Evolutionary conservation across 2,797 vertebrate species (phyloP).

Genomic region (Acanthornis magna): DNA sequence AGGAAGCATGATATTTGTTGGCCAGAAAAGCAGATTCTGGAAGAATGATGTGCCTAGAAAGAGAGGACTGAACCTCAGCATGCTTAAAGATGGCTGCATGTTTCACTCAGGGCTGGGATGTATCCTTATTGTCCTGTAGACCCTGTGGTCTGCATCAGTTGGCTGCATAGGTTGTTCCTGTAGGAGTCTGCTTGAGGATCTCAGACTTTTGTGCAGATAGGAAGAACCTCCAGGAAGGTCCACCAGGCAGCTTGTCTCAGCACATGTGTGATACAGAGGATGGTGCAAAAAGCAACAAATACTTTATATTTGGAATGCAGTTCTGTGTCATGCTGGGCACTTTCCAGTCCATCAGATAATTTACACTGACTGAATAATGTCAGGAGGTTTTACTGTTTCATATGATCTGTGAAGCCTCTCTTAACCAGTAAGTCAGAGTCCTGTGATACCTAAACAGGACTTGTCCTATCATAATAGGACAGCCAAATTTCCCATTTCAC

Average conservation of each 20-base stretch:
- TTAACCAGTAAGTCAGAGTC: background rate
- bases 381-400: background rate
- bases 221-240: background rate
- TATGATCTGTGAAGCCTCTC: background rate
- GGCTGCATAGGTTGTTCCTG: background rate
- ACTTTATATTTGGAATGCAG: background rate
- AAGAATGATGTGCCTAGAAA: background rate
- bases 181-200: background rate
- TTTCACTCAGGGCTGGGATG: background rate
- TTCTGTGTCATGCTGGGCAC: background rate
- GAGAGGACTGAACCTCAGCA: background rate
- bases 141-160: background rate
- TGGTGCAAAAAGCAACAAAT: background rate
- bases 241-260: background rate
- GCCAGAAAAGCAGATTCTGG: background rate
- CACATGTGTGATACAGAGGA: background rate
- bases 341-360: background rate
- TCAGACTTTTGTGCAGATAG: fast-evolving
- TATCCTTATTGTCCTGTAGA: background rate
- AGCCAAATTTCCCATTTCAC: background rate
- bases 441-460: background rate
- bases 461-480: background rate
- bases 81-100: background rate
- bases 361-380: background rate
- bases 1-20: background rate